These are phyloP conservation scores for Neolamprologus caudopunctatus DNA, from an alignment of 2,113 vertebrate species.

Conservation along the genomic window DNA sequence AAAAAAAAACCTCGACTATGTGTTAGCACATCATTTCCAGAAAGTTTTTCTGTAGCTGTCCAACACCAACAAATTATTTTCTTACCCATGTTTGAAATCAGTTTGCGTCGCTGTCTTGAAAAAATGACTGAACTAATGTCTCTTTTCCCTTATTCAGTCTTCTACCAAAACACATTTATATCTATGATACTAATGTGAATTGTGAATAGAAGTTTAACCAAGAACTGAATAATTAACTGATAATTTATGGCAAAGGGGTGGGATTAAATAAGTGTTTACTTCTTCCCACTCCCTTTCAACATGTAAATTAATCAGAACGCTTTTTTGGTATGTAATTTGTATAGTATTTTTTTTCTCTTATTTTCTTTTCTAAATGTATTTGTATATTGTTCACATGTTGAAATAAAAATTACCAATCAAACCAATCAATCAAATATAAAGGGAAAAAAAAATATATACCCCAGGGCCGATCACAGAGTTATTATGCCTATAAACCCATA, in stretches of 20 bases:
- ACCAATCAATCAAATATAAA: neutral
- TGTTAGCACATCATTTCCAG: neutral
- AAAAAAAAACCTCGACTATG: too few relatives aligned
- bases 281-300: too few relatives aligned
- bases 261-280: too few relatives aligned
- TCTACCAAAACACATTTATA: neutral
- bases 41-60: neutral
- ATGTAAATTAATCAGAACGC: too few relatives aligned
- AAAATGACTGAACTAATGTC: neutral
- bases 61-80: neutral
- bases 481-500: neutral
- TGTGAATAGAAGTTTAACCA: neutral
- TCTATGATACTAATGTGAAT: neutral
- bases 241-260: too few relatives aligned
- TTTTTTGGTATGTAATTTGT: too few relatives aligned
- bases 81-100: neutral
- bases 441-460: neutral
- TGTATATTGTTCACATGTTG: too few relatives aligned
- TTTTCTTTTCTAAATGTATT: too few relatives aligned
- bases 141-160: rapidly evolving
- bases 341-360: too few relatives aligned
- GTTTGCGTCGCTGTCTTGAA: neutral
- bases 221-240: neutral
- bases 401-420: too few relatives aligned
- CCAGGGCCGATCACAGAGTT: neutral